Evolutionary conservation across 2,797 vertebrate genomes (phyloP), one percentile per base, ranked within the genome.

Genomic region (Trachurus trachurus): DNA sequence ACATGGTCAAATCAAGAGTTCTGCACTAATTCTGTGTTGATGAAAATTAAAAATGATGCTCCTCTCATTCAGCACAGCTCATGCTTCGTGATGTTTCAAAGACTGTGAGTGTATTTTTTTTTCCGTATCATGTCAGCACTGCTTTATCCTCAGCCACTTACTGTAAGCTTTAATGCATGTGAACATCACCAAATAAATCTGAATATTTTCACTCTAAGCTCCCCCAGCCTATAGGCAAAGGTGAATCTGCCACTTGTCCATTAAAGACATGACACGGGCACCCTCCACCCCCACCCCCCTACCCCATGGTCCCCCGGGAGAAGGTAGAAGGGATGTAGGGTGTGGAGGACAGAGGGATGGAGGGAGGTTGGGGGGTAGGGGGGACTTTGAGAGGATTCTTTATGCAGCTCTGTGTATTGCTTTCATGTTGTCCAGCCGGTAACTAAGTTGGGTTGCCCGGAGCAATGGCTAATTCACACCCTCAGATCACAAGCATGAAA

Each of bases 401-500:
- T 95, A 95, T 95, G 94, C 93, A 87, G 94, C 94, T 95, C 94
- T 94, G 90, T 95, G 94, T 93, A 92, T 95, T 94, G 94, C 95
- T 96, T 96, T 95, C 95, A 96, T 95, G 95, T 96, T 94, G 94
- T 94, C 94, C 93, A 93, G 93, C 91, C 93, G 88, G 93, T 94
- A 94, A 94, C 92, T 94, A 92, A 96, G 93, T 94, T 94, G 93
- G 93, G 85, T 90, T 91, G 94, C 94, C 90, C 54, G 62, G 87
- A 92, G 94, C 91, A 54, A 90, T 89, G 92, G 93, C 93, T 95
- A 95, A 95, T 95, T 95, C 94, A 93, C 93, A 94, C 91, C 95
- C 94, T 95, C 92, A 95, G 95, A 96, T 96, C 94, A 94, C 84
- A 88, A 94, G 94, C 95, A 95, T 96, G 94, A 95, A 96, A 96